Evolutionary conservation across 2,888 invertebrate genomes (phyloP), one percentile per base, ranked within the genome.

Genomic region (Apamea crenata): DNA sequence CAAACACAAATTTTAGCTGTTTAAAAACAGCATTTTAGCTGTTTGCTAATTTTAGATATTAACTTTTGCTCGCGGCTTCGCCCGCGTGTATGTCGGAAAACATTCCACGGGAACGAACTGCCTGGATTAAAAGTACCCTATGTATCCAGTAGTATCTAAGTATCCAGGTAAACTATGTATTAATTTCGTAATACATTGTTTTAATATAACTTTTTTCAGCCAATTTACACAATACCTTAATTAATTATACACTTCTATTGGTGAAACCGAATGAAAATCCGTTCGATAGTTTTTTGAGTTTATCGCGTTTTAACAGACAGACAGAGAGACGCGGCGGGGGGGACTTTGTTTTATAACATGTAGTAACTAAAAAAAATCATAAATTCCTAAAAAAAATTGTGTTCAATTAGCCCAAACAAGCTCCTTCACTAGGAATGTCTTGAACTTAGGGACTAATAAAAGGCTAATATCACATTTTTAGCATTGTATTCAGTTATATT

Each of bases 401-500:
- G 10, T 53, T 32, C 29, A n/a, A 18, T 77, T 47, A 18, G 5
- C 5, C 21, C 18, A 65, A 44, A 50, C 25, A 25, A 63, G n/a
- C 21, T 12, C 21, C 18, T 68, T 80, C 18, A 36, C 29, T 36
- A 21, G 5, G 1, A 44, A 53, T 53, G 5, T n/a, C n/a, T 7
- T 71, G 14, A 29, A 44, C 6, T 29, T 32, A 29, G 6, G 6
- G 21, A 40, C 18, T 21, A 21, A 32, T 44, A 36, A 56, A 40
- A 73, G 29, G 44, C 25, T 10, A 16, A 53, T 18, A 32, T 56
- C 2, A 77, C 40, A 74, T 70, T 71, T 47, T 69, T 75, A 21
- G 10, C 25, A 29, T 71, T 71, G 63, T 66, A 71, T 68, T 75
- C 44, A 81, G 77, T 80, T 65, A 78, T 82, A 78, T 82, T 80